Evolutionary conservation across 2,797 vertebrate genomes (phyloP), one percentile per base, ranked within the genome.

Genomic region (Strix occidentalis): DNA sequence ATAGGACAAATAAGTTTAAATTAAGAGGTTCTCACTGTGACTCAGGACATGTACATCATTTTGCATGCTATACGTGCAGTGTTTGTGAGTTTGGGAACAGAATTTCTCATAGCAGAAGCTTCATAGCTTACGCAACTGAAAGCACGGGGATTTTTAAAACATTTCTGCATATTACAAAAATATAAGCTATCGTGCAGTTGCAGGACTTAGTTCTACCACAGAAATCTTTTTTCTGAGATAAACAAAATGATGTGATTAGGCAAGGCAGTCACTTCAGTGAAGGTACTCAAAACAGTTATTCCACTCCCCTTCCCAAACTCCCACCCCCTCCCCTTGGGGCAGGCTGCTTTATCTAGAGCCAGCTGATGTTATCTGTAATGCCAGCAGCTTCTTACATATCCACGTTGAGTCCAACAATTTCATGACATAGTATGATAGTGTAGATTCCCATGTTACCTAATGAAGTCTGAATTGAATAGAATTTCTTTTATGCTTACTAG

Each of bases 281-380:
- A 78, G 76, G 54, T 60, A 39, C 41, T 77, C 24, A n/a, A 54
- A 93, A 58, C 2, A 3, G 33, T 75, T 79, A 51, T 76, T 95
- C 74, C 63, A 46, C n/a, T 87, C 70, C 60, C 39, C 56, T 54
- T 48, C 51, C 58, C 66, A 69, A 3, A 12, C 31, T 86, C 53
- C 72, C 37, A 57, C 26, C 43, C 37, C 18, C 43, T 89, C n/a
- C 77, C 46, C 54, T 12, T 61, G 57, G 39, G 54, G 28, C 68
- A 89, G 64, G 28, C 65, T 84, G 76, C 78, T 95, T 95, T 95
- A 80, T 93, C 90, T 69, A 37, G 64, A 89, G 90, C 78, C 93
- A 96, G 76, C 53, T 83, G 93, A 95, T 96, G 78, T 89, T 95
- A 94, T 95, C 92, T 90, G 0, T 61, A 63, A 75, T 26, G 71